These are phyloP conservation scores for Chelon labrosus DNA, from an alignment of 2,797 vertebrate genomes.

Conservation along the genomic window DNA sequence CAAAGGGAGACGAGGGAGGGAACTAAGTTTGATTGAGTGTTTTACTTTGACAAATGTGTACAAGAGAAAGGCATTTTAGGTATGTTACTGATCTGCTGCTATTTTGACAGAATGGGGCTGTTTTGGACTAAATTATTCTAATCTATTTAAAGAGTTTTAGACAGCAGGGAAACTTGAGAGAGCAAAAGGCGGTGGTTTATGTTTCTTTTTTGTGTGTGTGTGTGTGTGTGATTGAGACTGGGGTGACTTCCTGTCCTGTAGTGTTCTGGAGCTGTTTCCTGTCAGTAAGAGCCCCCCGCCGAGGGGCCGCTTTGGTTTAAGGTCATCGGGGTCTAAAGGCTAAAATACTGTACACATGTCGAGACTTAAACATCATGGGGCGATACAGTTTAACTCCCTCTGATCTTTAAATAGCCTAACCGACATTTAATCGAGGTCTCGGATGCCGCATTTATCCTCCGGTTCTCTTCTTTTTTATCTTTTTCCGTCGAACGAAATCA, in stretches of 20 bases:
- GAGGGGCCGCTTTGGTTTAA: conserved; percentile 67
- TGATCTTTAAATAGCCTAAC: conserved; percentile 26
- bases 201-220: conserved; percentile 34
- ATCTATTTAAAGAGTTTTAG: conserved; percentile 79
- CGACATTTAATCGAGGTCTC: conserved; percentile 23
- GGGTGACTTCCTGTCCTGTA: conserved; percentile 78
- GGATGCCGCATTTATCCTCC: not conserved
- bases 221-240: conserved; percentile 66
- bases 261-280: conserved; percentile 75
- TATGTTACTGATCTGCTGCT: conserved; percentile 78
- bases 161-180: conserved; percentile 70
- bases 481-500: not conserved
- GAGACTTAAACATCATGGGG: conserved; percentile 55
- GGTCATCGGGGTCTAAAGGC: conserved; percentile 60
- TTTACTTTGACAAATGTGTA: conserved; percentile 79
- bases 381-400: conserved; percentile 55
- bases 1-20: conserved; percentile 68
- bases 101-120: conserved; percentile 82
- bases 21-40: conserved; percentile 73
- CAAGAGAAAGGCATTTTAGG: conserved; percentile 78
- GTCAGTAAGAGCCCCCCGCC: conserved; percentile 69
- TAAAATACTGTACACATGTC: conserved; percentile 73
- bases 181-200: conserved; percentile 60
- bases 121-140: conserved; percentile 79
- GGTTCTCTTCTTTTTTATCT: conserved; percentile 6